Evolutionary conservation across 2,797 vertebrate species (phyloP), one percentile per base, ranked within the genome.

Genomic region (Xenopus petersii): DNA sequence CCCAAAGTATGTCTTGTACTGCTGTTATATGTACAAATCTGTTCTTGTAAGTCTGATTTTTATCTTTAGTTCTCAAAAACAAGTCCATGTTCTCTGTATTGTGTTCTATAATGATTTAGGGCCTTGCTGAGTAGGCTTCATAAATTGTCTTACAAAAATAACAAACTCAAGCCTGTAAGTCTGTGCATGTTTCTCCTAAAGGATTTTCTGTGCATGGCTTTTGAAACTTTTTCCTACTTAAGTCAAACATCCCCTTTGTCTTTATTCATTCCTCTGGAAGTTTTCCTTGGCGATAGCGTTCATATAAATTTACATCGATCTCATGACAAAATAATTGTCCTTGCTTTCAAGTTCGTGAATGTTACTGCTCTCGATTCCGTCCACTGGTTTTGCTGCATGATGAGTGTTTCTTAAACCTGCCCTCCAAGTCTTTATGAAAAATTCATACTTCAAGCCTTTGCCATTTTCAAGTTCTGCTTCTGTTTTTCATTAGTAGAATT

Each of bases 401-500:
- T 51, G 7, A 73, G 51, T 54, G 72, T 67, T 71, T 33, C 70
- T 73, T 49, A 26, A 78, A 78, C 60, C 71, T 78, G 75, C 24
- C 16, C 58, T 58, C 59, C 68, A 64, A 51, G 54, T 17, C 21
- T 12, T 5, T 13, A 7, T 70, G 75, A 78, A 73, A 73, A 73
- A 78, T 64, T 73, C 71, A 78, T 59, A 51, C 17, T 64, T 13
- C 30, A 73, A 49, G 33, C 24, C 64, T 33, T 76, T 72, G 65
- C 51, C 59, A 51, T 73, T 69, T 73, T 42, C 55, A 70, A 58
- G 72, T 72, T 69, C 65, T 47, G 11, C 66, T 59, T 68, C 71
- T 77, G 75, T 61, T 73, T 73, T 73, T 73, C 70, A 73, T 77
- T 77, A 65, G n/a, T 11, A 24, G 26, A 64, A 11, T 21, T 51